A percentile compares a stretch with the other conserved stretches of the same genome.
Evolutionary conservation across 1,140 invertebrate genomes (phyloP).

Genomic region (Lamellibrachia luymesi): DNA sequence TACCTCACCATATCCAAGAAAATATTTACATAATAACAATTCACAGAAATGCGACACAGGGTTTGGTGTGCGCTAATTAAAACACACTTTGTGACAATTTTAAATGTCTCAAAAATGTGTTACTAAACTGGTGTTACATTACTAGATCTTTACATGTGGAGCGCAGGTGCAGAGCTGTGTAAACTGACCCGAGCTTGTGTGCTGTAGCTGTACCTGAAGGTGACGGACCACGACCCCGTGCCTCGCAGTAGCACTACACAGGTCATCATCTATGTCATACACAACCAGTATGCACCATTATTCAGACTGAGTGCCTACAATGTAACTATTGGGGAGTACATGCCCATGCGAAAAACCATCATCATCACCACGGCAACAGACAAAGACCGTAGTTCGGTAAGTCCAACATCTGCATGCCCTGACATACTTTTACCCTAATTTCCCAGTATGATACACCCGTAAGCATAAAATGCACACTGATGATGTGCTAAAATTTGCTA

Average conservation of each 20-base stretch:
- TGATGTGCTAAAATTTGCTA: too few relatives aligned
- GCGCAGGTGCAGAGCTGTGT: not conserved
- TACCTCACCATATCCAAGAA: too few relatives aligned
- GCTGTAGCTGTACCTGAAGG: not conserved
- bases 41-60: too few relatives aligned
- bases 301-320: not conserved
- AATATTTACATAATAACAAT: too few relatives aligned
- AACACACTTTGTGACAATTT: too few relatives aligned
- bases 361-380: not conserved
- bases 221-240: not conserved
- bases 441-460: too few relatives aligned
- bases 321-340: constrained; percentile 11
- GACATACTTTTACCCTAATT: too few relatives aligned
- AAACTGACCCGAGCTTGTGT: not conserved
- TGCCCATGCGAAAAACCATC: not conserved
- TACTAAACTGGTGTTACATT: not conserved
- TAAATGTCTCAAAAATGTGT: too few relatives aligned
- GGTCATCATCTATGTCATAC: not conserved
- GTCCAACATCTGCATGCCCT: not conserved
- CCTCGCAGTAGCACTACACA: not conserved
- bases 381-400: not conserved
- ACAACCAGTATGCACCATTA: not conserved
- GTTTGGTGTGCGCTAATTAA: too few relatives aligned
- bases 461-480: too few relatives aligned
- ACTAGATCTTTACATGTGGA: too few relatives aligned